A percentile compares a stretch with the other conserved stretches of the same genome.
Conservation (phyloP, 1,140 invertebrate genomes). For the Panagrolaimus sp. region DNA sequence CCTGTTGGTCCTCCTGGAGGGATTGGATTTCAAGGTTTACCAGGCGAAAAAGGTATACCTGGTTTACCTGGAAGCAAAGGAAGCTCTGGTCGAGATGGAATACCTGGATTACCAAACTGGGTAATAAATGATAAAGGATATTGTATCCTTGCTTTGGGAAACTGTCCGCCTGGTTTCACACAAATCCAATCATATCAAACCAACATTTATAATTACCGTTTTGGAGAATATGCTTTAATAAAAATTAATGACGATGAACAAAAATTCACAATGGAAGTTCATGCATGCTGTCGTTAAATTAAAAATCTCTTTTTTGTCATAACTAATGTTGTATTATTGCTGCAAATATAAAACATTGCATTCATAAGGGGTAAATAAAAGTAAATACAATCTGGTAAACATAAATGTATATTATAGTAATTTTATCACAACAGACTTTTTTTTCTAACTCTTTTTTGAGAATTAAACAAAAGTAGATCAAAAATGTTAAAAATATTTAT, state of each 20-base stretch:
- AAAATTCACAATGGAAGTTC: neutral
- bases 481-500: no score
- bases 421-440: no score
- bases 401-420: no score
- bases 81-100: neutral
- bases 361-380: no score
- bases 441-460: no score
- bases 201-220: neutral
- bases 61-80: conserved; percentile 4
- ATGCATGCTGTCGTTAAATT: conserved; percentile 9
- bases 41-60: neutral
- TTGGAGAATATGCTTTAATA: neutral
- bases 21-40: neutral
- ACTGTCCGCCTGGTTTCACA: neutral
- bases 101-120: neutral
- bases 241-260: neutral
- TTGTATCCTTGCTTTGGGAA: neutral
- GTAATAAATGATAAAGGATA: neutral
- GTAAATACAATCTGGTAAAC: no score
- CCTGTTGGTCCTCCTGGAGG: neutral
- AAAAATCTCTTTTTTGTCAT: no score
- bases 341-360: no score
- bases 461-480: no score
- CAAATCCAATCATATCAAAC: conserved; percentile 6
- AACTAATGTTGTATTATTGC: no score